Base-by-base conservation (phyloP, 1,140 invertebrate species). In the Philotrypesis tridentata region DNA sequence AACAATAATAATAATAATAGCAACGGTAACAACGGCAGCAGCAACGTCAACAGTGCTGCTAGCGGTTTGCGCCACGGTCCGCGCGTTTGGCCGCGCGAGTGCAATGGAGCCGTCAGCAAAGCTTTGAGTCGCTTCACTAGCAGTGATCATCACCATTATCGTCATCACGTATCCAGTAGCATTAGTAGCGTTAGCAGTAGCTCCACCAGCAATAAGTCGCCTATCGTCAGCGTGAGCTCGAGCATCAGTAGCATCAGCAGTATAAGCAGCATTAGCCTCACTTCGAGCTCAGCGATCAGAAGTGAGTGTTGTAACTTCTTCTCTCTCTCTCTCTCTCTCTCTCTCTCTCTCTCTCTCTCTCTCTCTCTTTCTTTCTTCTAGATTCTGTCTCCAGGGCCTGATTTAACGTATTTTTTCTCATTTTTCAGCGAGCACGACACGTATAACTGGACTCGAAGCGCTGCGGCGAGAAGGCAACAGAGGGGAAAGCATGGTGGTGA, bases 401-500 rank as follows among this genome's bases (percentile, higher is more conserved):
- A 11, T 72, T 27, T 40, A 17, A 43, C 25, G 72, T 33, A 2
- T 31, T 33, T 29, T 74, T n/a, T 82, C 48, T 73, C 4, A 21
- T 43, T 73, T 83, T 83, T 17, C 72, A 83, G 82, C 78, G 67
- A 83, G 82, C 82, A 83, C 77, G 14, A 85, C 83, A 5, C 84
- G 87, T 29, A 91, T 90, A 75, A 85, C 88, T 11, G 86, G 88
- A 17, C 87, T 92, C 6, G 91, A 91, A 71, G 89, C 89, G 3
- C 84, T 90, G 0, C 87, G 90, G 48, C 86, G 89, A 40, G 48
- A 55, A 55, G 21, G 21, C 48, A 88, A 91, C 78, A 86, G 89
- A 7, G 89, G 90, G 8, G 92, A 93, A 0, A 93, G 93, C 70
- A 77, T 93, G 23, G 93, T 93, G 9, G 92, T 93, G 8, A 93